These are phyloP conservation scores for Xyliphius kryptos DNA, from an alignment of 2,113 vertebrate species.

Conservation along the genomic window DNA sequence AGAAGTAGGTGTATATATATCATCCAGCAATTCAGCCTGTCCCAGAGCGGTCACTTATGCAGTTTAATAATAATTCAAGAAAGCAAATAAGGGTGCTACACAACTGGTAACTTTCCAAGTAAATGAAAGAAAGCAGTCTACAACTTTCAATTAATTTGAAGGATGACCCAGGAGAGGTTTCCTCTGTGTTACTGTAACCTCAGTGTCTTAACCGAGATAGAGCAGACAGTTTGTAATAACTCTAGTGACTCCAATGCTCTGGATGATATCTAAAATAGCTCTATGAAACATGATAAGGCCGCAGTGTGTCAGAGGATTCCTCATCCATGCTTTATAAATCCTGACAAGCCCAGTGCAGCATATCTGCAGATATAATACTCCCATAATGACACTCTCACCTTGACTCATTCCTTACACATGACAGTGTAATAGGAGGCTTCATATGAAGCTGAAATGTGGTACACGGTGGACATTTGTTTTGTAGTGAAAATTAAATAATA, in stretches of 20 bases:
- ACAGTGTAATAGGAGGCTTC: slow-evolving; percentile 31
- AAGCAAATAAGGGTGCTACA: slow-evolving; percentile 17
- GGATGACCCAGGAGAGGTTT: slow-evolving; percentile 12
- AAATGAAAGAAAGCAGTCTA: slow-evolving; percentile 23
- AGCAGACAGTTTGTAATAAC: slow-evolving; percentile 13
- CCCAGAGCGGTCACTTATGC: slow-evolving; percentile 32
- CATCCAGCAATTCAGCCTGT: slow-evolving; percentile 11
- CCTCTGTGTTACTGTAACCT: slow-evolving; percentile 20
- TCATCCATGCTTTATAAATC: slow-evolving; percentile 44
- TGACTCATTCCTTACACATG: slow-evolving; percentile 45
- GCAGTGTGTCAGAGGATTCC: slow-evolving; percentile 39
- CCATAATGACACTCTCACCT: slow-evolving; percentile 48
- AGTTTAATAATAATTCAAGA: slow-evolving; percentile 26
- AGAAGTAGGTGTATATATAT: too few species aligned
- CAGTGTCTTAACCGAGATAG: slow-evolving; percentile 18
- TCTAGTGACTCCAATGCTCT: slow-evolving; percentile 11
- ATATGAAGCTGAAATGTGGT: slow-evolving; percentile 29
- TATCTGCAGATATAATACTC: slow-evolving; percentile 46
- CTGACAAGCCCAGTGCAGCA: slow-evolving; percentile 36
- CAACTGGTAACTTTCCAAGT: slow-evolving; percentile 37
- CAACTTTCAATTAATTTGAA: slow-evolving; percentile 37
- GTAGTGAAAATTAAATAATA: too few species aligned
- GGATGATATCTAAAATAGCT: slow-evolving; percentile 39
- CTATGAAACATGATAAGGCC: slow-evolving; percentile 41
- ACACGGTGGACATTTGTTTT: slow-evolving; percentile 4